Conservation (phyloP, 2,113 vertebrate species). For the Orycteropus afer region DNA sequence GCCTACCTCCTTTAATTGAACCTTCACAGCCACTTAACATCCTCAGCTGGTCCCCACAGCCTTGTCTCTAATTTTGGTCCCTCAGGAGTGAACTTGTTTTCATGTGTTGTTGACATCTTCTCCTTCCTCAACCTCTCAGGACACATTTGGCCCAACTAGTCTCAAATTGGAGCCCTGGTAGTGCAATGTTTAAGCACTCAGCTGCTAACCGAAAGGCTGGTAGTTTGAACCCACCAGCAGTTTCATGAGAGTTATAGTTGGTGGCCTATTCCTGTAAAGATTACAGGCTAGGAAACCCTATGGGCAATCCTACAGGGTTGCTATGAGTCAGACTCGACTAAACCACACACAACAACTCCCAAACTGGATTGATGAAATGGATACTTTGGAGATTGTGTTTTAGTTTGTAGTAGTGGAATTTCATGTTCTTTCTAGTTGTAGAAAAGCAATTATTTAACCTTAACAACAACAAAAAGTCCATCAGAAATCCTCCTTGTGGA, state of each 20-base stretch:
- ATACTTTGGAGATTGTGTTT: neutral
- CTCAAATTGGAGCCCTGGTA: neutral
- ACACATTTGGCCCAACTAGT: neutral
- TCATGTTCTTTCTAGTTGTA: neutral
- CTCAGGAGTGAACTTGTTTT: neutral
- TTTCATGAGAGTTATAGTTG: neutral
- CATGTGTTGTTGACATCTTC: neutral
- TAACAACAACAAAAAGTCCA: neutral
- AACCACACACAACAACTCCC: neutral
- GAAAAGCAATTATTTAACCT: neutral
- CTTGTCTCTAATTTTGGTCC: neutral
- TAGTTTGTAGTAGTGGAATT: neutral
- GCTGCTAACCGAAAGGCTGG: neutral
- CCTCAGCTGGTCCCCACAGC: neutral
- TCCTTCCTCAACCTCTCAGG: neutral
- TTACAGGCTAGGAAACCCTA: neutral
- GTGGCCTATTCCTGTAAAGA: neutral
- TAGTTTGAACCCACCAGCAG: neutral
- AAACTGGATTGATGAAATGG: neutral
- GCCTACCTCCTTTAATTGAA: neutral
- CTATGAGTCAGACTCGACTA: neutral
- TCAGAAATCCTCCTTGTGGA: neutral
- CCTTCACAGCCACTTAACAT: neutral
- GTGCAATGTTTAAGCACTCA: neutral
- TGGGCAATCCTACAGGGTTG: neutral